These are phyloP conservation scores for Mycetomoellerius zeteki DNA, from an alignment of 1,140 invertebrate species.

Conservation along the genomic window DNA sequence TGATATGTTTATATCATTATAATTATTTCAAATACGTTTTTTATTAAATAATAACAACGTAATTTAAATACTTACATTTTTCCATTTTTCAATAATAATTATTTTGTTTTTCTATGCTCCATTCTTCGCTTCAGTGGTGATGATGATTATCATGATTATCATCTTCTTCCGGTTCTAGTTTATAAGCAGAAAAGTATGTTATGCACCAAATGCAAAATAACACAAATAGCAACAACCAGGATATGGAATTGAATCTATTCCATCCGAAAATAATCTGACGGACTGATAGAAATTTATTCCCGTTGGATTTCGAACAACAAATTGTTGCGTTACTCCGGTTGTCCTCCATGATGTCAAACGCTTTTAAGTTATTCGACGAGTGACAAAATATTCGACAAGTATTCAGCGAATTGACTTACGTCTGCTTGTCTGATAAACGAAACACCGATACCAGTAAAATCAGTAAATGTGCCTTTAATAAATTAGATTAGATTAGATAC, in stretches of 20 bases:
- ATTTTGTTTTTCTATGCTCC: neutral
- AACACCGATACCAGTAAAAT: neutral
- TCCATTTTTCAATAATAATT: neutral
- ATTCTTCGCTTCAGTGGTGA: neutral
- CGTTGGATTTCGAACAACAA: neutral
- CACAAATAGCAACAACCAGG: slow-evolving; percentile 56
- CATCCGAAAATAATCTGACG: slow-evolving; percentile 75
- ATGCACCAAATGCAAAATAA: slow-evolving; percentile 75
- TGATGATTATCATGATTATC: slow-evolving; percentile 25
- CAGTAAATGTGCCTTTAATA: neutral
- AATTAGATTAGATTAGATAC: slow-evolving; percentile 63
- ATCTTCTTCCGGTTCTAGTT: neutral
- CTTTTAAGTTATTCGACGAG: neutral
- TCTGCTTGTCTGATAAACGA: neutral
- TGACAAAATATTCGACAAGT: neutral
- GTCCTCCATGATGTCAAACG: neutral
- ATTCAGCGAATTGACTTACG: neutral
- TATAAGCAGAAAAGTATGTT: slow-evolving; percentile 69
- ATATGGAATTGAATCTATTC: slow-evolving; percentile 75
- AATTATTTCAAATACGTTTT: neutral
- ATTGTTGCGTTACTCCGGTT: neutral
- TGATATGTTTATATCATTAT: neutral
- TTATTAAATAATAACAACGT: slow-evolving; percentile 27
- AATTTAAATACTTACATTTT: slow-evolving; percentile 37
- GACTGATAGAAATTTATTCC: neutral